Percentiles rank a stretch among this genome's conserved stretches.
Conservation (phyloP, 2,888 invertebrate genomes). For the Microchrysa polita region DNA sequence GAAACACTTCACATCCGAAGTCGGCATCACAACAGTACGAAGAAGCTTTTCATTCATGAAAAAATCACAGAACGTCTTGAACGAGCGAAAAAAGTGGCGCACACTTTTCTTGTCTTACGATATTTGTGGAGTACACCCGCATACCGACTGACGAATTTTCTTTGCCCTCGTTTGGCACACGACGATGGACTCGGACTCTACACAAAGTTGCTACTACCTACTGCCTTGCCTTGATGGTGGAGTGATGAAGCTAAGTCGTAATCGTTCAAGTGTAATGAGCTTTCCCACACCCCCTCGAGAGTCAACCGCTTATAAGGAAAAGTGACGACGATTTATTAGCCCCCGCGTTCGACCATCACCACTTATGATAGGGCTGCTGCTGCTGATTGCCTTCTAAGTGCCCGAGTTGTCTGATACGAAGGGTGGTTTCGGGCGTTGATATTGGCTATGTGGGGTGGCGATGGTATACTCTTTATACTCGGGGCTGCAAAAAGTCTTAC, state of each 20-base stretch:
- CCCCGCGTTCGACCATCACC: constrained; percentile 16
- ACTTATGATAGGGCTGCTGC: neutral
- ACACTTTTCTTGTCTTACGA: constrained; percentile 8
- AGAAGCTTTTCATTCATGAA: constrained; percentile 45
- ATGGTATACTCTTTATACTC: constrained; percentile 14
- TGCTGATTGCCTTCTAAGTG: constrained; percentile 12
- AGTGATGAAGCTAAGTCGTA: neutral
- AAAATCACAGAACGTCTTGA: constrained; percentile 27
- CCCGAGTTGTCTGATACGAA: constrained; percentile 16
- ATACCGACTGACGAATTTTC: neutral
- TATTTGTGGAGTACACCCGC: neutral
- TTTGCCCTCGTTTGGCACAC: neutral
- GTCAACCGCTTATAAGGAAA: constrained; percentile 24
- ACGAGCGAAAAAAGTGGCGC: constrained; percentile 11
- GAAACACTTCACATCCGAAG: constrained; percentile 30
- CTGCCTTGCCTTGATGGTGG: too few species aligned
- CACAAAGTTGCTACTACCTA: neutral
- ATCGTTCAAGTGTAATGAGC: constrained; percentile 29
- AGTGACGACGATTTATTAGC: constrained; percentile 37
- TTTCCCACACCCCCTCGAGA: constrained; percentile 15
- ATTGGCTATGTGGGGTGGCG: neutral
- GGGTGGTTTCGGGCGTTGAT: neutral
- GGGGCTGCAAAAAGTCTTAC: constrained; percentile 36
- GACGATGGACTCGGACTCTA: neutral
- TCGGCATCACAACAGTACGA: constrained; percentile 18